Conservation (phyloP, 2,888 invertebrate species). For the Caenorhabditis japonica region DNA sequence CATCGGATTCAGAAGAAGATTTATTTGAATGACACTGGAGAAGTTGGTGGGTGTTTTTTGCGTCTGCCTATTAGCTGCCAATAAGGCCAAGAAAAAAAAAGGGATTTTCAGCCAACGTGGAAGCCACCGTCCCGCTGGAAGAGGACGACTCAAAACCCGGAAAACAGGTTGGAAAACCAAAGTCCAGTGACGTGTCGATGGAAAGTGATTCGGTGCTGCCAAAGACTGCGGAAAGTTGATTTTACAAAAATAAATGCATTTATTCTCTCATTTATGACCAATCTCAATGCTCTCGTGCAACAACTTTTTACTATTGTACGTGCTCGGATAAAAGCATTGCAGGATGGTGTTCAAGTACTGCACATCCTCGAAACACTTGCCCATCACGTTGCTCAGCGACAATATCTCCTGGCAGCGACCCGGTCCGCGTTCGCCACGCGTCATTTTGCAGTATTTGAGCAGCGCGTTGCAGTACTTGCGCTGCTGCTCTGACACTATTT, state of each 20-base stretch:
- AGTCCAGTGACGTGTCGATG: too few relatives aligned
- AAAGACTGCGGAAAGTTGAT: conserved; percentile 13
- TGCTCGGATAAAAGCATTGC: conserved; percentile 2
- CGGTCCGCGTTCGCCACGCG: conserved; percentile 4
- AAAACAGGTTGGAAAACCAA: too few relatives aligned
- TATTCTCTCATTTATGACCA: not conserved
- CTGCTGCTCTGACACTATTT: conserved; percentile 8
- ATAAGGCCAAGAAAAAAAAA: not conserved
- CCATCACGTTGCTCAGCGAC: conserved; percentile 6
- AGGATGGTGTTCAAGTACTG: conserved; percentile 6
- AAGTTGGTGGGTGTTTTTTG: conserved; percentile 26
- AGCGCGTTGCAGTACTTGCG: conserved; percentile 18
- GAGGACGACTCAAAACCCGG: not conserved
- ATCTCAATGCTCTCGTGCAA: conserved; percentile 19
- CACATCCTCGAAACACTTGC: conserved; percentile 21
- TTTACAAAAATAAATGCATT: not conserved
- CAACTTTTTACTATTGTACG: conserved; percentile 20
- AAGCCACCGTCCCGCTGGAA: not conserved
- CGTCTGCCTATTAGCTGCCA: too few relatives aligned
- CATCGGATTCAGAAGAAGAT: conserved; percentile 8
- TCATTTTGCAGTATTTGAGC: conserved; percentile 11
- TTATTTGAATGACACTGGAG: conserved; percentile 29
- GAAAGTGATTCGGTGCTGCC: conserved; percentile 14
- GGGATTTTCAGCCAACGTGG: not conserved
- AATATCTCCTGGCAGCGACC: conserved; percentile 13